Percentiles rank a stretch among this genome's conserved stretches.
phyloP scores from a whole-genome alignment of 2,113 vertebrate genomes.

The Cichladusa arquata region DNA sequence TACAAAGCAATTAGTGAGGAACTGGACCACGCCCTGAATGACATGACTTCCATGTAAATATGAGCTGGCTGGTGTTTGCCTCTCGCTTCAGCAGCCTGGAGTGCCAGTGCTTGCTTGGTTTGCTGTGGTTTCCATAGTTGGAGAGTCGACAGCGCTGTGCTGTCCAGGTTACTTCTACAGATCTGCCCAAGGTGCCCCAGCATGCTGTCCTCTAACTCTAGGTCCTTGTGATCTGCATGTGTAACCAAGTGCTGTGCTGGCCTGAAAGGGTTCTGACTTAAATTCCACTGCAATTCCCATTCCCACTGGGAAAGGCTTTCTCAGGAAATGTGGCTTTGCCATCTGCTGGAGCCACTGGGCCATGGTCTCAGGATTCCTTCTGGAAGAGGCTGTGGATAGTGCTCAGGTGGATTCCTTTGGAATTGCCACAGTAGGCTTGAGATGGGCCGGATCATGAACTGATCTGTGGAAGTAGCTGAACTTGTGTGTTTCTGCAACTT shows the following conservation, averaged over 20 bases:
- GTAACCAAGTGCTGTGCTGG: conserved; percentile 1
- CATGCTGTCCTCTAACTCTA: background rate
- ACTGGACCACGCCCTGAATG: conserved; percentile 97
- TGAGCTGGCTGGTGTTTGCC: conserved; percentile 45
- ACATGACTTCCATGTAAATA: conserved; percentile 99
- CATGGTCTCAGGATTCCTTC: background rate
- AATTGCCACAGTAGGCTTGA: background rate
- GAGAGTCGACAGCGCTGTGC: background rate
- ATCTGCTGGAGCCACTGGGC: background rate
- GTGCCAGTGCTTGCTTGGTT: conserved; percentile 34
- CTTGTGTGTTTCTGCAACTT: background rate
- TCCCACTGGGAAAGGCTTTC: background rate
- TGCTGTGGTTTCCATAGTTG: conserved; percentile 22
- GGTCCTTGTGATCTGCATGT: conserved; percentile 30
- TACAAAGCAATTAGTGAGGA: conserved; percentile 99
- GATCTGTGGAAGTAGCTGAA: conserved; percentile 64
- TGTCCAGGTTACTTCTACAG: conserved; percentile 49
- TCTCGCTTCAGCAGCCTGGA: conserved; percentile 19
- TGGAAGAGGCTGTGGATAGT: background rate
- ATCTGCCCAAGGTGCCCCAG: background rate
- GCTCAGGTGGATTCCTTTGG: background rate
- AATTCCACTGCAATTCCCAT: background rate
- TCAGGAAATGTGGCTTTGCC: background rate
- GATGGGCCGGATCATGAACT: background rate
- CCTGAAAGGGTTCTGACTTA: background rate